Base-by-base conservation (phyloP, 2,888 invertebrate genomes). In the Idaea straminata region DNA sequence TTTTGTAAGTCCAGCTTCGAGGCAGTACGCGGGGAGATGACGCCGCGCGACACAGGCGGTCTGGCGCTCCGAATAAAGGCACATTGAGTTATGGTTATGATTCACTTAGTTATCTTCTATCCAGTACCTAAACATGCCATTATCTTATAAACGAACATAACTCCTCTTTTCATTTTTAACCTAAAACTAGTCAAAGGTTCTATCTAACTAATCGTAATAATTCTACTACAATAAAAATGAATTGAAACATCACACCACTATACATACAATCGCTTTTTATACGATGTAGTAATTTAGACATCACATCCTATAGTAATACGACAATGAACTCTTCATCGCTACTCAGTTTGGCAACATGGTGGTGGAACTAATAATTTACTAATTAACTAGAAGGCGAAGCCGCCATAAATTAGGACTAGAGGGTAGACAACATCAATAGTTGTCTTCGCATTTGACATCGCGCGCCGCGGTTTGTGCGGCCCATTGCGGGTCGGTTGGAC, bases 291-390 rank as follows among this genome's bases (percentile, higher is more conserved):
- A 85, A 85, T 80, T 85, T 86, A 82, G 83, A 83, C 87, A 90
- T 91, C 89, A 90, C 87, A 89, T 89, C 80, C 86, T 88, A 88
- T 75, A 79, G 84, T 86, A 85, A 83, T 88, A 88, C 84, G 83
- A 87, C 83, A 84, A 83, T 82, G 83, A 85, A 84, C 80, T 83
- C 74, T 77, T 81, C 83, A 78, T 80, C 83, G 85, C 87, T 90
- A 89, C 83, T 85, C 84, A 83, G 86, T 89, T 92, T 92, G 92
- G 92, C 92, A 92, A 91, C 92, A 83, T 87, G 91, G 91, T 92
- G 92, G 86, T 92, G 89, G 83, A 91, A 91, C 86, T 87, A 87
- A 88, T 59, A 86, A 84, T 87, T 87, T 78, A 87, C 90, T 89
- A 91, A 87, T 90, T 86, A 86, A 76, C 91, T 91, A 91, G 78